A percentile compares a stretch with the other conserved stretches of the same genome.
Evolutionary conservation across 2,113 vertebrate genomes (phyloP).

Genomic region (Sturnus vulgaris): DNA sequence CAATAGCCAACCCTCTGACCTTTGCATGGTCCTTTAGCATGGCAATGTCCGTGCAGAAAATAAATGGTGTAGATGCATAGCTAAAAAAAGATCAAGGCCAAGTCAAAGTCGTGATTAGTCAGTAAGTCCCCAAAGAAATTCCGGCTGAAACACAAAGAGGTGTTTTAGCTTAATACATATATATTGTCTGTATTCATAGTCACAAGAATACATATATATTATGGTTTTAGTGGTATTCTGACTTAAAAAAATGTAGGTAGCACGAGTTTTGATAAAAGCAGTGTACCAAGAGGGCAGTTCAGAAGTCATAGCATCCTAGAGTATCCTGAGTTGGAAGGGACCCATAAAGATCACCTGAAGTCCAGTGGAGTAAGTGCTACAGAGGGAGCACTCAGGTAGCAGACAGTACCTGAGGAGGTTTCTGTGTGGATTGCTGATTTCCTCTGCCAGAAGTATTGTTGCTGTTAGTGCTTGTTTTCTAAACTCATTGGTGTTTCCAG

Average conservation of each 20-base stretch:
- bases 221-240: background rate
- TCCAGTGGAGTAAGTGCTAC: fast-evolving
- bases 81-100: conserved; percentile 78
- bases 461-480: background rate
- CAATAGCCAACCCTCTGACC: conserved; percentile 68
- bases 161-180: background rate
- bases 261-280: background rate
- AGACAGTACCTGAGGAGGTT: background rate
- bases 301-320: background rate
- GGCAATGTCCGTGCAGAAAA: conserved; percentile 66
- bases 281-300: background rate
- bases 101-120: conserved; percentile 63
- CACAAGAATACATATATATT: background rate
- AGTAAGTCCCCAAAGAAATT: conserved; percentile 44
- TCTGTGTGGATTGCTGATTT: background rate
- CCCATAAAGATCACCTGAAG: background rate
- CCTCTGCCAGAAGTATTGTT: background rate
- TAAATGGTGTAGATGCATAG: conserved; percentile 53
- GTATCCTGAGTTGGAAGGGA: background rate
- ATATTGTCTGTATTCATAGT: background rate
- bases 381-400: background rate
- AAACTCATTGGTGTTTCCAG: background rate
- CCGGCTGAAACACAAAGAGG: background rate
- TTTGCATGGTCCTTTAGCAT: conserved; percentile 68
- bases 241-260: background rate